Conservation (phyloP, 2,888 invertebrate species). For the Synanthedon andrenaeformis region DNA sequence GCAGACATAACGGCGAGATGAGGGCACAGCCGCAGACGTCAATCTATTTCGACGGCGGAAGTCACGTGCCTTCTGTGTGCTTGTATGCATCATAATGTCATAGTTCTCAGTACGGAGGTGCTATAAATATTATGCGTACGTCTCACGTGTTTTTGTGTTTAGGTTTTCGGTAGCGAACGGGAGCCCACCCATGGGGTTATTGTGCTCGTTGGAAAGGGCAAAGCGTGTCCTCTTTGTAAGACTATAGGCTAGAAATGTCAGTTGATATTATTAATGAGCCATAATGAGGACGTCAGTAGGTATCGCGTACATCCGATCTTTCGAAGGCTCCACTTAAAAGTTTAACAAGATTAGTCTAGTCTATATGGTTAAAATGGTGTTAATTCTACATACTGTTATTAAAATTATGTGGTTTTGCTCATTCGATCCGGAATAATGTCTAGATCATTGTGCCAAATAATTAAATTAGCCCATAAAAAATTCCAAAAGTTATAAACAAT, state of each 20-base stretch:
- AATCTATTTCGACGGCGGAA: conserved; percentile 47
- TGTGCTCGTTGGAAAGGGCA: conserved; percentile 28
- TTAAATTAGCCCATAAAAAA: too few species aligned
- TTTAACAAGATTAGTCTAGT: neutral
- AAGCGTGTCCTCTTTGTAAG: conserved; percentile 33
- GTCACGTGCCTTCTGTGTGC: conserved; percentile 38
- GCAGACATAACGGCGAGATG: neutral
- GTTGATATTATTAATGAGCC: conserved; percentile 32
- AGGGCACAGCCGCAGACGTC: conserved; percentile 19
- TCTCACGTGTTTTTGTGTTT: conserved; percentile 8
- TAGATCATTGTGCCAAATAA: too few species aligned
- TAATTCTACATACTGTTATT: too few species aligned
- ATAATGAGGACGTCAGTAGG: conserved; percentile 11
- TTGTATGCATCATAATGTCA: conserved; percentile 48
- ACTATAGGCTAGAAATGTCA: conserved; percentile 26
- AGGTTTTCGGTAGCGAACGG: conserved; percentile 18
- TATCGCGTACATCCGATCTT: neutral
- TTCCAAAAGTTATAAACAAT: too few species aligned
- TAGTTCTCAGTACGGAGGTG: conserved; percentile 44
- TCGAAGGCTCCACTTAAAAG: neutral
- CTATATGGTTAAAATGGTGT: too few species aligned
- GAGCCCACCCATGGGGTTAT: conserved; percentile 47
- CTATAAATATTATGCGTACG: conserved; percentile 43
- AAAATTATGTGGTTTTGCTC: too few species aligned
- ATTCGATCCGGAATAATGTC: too few species aligned